Base-by-base conservation (phyloP, 2,113 vertebrate genomes). In the Macroglossus sobrinus region DNA sequence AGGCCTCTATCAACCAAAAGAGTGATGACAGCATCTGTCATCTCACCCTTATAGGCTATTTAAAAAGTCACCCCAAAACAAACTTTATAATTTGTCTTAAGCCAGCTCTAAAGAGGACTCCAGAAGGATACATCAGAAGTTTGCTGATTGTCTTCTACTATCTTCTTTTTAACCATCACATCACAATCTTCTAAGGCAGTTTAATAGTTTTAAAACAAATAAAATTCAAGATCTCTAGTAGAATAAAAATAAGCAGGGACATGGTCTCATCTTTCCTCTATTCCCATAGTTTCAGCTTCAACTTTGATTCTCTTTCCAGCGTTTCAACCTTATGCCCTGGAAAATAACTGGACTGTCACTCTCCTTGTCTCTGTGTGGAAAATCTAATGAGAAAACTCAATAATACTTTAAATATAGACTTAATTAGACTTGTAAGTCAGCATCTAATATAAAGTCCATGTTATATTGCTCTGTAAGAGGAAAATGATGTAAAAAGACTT, bases 321-420 rank as follows among this genome's bases (percentile, higher is more conserved):
- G 16, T 63, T 94, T 81, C 64, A 82, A 28, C n/a, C 38, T 96
- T 68, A 61, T 75, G 43, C 16, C 28, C 75, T 96, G 66, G 80
- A 87, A 95, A 92, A 76, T 84, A 61, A 94, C 33, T 90, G 68
- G 30, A 35, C 63, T 22, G 4, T 92, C 50, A 61, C 55, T 72
- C 35, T 82, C 16, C n/a, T 80, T 84, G 79, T n/a, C 40, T 75
- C 79, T 53, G 26, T 82, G 14, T 93, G 64, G 84, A 97, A 96
- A 97, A 93, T 93, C 50, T 95, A 95, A 74, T 86, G 38, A 95
- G 91, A 93, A 96, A 86, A 96, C 45, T 87, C 91, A 96, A 13
- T 94, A 86, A 76, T 59, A 78, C 26, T 84, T 90, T 69, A 84
- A 86, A 69, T 87, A 75, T 57, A n/a, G 45, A 43, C 35, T 28